Evolutionary conservation across 2,888 invertebrate genomes (phyloP).

Genomic region (Geotrupes spiniger): DNA sequence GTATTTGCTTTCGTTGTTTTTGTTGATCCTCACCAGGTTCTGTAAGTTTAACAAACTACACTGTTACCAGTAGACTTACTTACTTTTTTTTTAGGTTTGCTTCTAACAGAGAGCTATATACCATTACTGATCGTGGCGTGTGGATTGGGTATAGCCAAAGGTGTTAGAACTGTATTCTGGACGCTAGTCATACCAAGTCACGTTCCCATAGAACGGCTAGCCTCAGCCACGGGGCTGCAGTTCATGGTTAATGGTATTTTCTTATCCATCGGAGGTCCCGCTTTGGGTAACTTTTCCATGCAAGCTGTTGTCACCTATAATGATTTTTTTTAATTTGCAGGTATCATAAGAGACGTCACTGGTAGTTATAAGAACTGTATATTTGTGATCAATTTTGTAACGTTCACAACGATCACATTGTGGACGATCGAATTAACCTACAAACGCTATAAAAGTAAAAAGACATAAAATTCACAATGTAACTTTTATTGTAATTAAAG

Average conservation of each 20-base stretch:
- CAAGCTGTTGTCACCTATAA: neutral
- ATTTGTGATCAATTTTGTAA: slow-evolving; percentile 60
- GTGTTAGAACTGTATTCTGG: slow-evolving; percentile 68
- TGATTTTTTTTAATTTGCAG: slow-evolving; percentile 55
- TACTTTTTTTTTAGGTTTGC: slow-evolving; percentile 40
- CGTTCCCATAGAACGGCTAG: slow-evolving; percentile 63
- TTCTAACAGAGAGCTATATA: slow-evolving; percentile 42
- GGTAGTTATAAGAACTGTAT: slow-evolving; percentile 62
- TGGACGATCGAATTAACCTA: slow-evolving; percentile 55
- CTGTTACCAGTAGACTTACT: neutral
- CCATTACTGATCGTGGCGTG: slow-evolving; percentile 54
- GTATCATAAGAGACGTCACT: slow-evolving; percentile 58
- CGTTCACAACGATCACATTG: slow-evolving; percentile 57
- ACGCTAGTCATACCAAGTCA: slow-evolving; percentile 65
- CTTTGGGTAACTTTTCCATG: slow-evolving; percentile 57
- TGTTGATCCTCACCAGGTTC: slow-evolving; percentile 60
- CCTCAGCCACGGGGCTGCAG: slow-evolving; percentile 68
- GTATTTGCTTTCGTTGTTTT: slow-evolving; percentile 60
- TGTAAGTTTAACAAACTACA: slow-evolving; percentile 54
- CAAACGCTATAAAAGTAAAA: slow-evolving; percentile 17
- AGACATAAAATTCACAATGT: slow-evolving; percentile 5
- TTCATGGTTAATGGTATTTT: slow-evolving; percentile 66
- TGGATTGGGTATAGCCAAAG: slow-evolving; percentile 65
- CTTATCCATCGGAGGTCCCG: slow-evolving; percentile 59
- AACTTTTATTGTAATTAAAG: slow-evolving; percentile 10